phyloP scores from a whole-genome alignment of 2,888 invertebrate genomes.

The Onchidella celtica region DNA sequence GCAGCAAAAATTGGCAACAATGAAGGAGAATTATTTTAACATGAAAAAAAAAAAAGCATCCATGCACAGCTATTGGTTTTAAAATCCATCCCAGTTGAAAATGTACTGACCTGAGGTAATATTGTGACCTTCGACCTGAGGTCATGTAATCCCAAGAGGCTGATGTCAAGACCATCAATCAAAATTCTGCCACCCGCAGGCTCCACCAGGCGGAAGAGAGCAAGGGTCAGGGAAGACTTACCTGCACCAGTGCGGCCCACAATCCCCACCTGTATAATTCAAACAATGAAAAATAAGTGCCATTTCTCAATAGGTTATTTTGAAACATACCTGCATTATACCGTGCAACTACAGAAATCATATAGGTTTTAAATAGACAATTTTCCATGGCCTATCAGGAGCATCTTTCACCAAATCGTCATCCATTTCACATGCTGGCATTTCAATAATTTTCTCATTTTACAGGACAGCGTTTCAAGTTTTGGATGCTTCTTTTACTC shows the following conservation, averaged over 20 bases:
- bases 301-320: no score
- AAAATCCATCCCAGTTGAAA: not conserved
- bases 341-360: no score
- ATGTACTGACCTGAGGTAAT: constrained; percentile 93
- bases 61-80: not conserved
- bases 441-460: no score
- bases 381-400: no score
- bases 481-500: no score
- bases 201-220: constrained; percentile 90
- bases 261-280: constrained; percentile 84
- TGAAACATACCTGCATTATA: no score
- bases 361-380: no score
- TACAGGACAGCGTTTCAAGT: no score
- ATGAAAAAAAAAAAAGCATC: not conserved
- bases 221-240: constrained; percentile 86
- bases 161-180: constrained; percentile 87
- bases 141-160: constrained; percentile 86
- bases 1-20: not conserved
- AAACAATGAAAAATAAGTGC: not conserved
- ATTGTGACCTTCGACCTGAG: constrained; percentile 91
- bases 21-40: not conserved
- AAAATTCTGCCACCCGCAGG: constrained; percentile 87
- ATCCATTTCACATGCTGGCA: no score
- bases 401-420: no score
- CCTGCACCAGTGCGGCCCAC: constrained; percentile 82